Percentiles rank a stretch among this genome's conserved stretches.
Evolutionary conservation across 2,888 invertebrate genomes (phyloP).

Genomic region (Oscheius sp.): DNA sequence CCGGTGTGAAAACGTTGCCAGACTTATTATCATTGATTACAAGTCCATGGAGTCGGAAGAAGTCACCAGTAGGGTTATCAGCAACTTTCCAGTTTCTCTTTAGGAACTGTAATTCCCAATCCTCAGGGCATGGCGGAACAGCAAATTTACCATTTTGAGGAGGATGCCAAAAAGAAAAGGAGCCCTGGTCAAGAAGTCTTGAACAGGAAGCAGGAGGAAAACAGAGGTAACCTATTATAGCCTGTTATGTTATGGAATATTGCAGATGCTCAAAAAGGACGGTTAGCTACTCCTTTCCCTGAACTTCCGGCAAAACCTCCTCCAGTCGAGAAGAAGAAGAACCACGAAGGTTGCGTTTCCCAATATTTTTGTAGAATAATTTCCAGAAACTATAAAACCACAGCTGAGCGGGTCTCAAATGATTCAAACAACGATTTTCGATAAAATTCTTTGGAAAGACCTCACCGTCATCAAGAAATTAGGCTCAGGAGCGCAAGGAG

Average conservation of each 20-base stretch:
- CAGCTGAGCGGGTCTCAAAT: conserved; percentile 16
- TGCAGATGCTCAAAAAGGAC: background rate
- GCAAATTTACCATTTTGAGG: conserved; percentile 21
- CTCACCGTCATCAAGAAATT: conserved; percentile 22
- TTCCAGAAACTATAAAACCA: background rate
- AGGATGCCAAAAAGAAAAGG: conserved; percentile 6
- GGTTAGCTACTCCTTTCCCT: background rate
- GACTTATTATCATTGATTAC: conserved; percentile 23
- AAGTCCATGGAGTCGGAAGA: conserved; percentile 29
- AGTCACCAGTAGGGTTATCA: background rate
- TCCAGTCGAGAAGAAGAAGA: background rate
- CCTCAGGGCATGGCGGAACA: background rate
- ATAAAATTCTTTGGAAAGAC: conserved; percentile 25
- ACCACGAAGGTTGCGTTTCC: background rate
- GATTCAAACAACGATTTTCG: conserved; percentile 25
- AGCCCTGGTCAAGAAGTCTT: background rate
- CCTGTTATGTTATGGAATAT: background rate
- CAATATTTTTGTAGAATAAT: background rate
- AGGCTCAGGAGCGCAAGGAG: conserved; percentile 31
- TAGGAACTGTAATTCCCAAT: conserved; percentile 24
- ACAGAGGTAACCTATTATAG: background rate
- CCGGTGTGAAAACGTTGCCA: conserved; percentile 18
- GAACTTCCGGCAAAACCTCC: background rate
- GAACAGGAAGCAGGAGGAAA: background rate
- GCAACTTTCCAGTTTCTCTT: background rate